A percentile compares a stretch with the other conserved stretches of the same genome.
Conservation (phyloP, 53 echinoderm and acorn worm species). For the Temnopleurus reevesii region DNA sequence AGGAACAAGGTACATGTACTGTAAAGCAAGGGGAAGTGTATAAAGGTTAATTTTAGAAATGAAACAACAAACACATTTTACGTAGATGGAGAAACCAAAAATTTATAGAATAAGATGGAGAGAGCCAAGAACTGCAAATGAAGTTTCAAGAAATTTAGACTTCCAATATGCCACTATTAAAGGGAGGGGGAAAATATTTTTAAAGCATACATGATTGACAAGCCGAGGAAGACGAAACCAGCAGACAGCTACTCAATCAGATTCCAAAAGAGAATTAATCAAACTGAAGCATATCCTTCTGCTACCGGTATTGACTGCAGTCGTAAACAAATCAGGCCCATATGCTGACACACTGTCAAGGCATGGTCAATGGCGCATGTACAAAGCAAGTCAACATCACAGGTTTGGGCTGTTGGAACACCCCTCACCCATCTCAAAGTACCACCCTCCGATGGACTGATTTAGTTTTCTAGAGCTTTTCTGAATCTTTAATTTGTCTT, state of each 20-base stretch:
- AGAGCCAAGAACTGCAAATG: no score
- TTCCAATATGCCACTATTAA: no score
- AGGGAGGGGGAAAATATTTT: no score
- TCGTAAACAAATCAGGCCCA: constrained; percentile 14
- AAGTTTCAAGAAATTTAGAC: no score
- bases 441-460: not conserved
- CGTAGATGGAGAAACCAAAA: no score
- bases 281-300: not conserved
- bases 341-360: constrained; percentile 35
- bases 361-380: not conserved
- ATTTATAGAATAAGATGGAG: no score
- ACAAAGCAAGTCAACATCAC: not conserved
- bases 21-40: no score
- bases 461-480: no score
- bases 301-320: not conserved
- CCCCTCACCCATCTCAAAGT: not conserved
- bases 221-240: not conserved
- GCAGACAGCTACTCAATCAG: not conserved
- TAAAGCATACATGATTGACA: constrained; percentile 35
- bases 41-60: no score
- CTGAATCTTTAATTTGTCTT: no score
- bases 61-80: no score
- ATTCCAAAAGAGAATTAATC: not conserved
- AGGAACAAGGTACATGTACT: no score
- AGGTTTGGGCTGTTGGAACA: not conserved